A percentile compares a stretch with the other conserved stretches of the same genome.
Evolutionary conservation across 2,888 invertebrate species (phyloP).

Genomic region (Dolichomitus sp.): DNA sequence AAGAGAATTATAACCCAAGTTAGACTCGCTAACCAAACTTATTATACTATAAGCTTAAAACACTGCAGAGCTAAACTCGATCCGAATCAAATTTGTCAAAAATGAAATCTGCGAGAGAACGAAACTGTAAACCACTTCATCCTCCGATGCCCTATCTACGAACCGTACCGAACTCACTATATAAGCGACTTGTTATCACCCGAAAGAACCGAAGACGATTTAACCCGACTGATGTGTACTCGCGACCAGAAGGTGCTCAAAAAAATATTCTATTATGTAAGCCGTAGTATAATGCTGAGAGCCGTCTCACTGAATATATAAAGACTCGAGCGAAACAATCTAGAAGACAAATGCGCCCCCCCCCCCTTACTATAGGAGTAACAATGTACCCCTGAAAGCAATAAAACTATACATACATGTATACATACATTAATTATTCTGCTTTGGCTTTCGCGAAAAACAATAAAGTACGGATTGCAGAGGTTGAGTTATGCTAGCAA

Average conservation of each 20-base stretch:
- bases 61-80: not conserved
- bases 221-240: not conserved
- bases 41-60: not conserved
- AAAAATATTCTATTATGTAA: not conserved
- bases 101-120: not conserved
- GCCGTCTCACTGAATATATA: not conserved
- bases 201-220: not conserved
- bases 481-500: too few relatives aligned
- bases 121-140: not conserved
- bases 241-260: not conserved
- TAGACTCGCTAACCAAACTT: not conserved
- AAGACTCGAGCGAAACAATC: not conserved
- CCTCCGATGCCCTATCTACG: not conserved
- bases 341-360: not conserved
- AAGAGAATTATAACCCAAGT: slow-evolving; percentile 19
- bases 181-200: not conserved
- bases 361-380: slow-evolving; percentile 11
- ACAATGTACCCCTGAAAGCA: not conserved
- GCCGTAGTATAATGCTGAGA: slow-evolving; percentile 1
- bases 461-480: too few relatives aligned
- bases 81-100: not conserved
- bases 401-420: slow-evolving; percentile 7
- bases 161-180: not conserved
- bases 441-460: too few relatives aligned
- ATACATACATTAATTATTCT: not conserved